Evolutionary conservation across 2,888 invertebrate species (phyloP).

Genomic region (Deroplatys truncata): DNA sequence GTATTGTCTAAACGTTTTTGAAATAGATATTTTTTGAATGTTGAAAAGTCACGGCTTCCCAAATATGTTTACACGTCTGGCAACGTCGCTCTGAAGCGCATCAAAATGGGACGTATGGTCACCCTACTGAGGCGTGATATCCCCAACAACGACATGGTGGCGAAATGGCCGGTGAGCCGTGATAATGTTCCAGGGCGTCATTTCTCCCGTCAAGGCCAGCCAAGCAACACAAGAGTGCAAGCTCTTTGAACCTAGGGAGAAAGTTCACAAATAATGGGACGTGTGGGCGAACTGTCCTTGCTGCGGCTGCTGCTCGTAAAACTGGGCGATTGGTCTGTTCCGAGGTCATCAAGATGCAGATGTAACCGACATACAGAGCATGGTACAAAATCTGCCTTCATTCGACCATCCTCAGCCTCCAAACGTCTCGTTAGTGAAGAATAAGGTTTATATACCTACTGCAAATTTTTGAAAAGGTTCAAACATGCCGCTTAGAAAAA

Average conservation of each 20-base stretch:
- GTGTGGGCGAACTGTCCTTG: background rate
- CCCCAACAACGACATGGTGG: background rate
- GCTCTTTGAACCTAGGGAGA: background rate
- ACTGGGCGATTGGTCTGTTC: background rate
- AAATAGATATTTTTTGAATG: too few relatives aligned
- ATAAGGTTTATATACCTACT: too few relatives aligned
- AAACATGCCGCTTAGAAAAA: too few relatives aligned
- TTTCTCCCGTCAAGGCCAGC: background rate
- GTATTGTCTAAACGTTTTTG: too few relatives aligned
- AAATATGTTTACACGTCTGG: too few relatives aligned
- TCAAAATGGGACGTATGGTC: too few relatives aligned
- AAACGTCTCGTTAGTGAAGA: too few relatives aligned
- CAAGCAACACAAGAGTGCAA: background rate
- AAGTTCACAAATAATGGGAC: background rate
- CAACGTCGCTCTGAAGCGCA: too few relatives aligned
- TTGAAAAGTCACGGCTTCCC: too few relatives aligned
- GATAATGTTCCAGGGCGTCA: background rate
- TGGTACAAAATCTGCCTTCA: background rate
- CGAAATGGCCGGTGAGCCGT: background rate
- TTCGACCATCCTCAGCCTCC: too few relatives aligned
- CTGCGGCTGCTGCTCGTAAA: background rate
- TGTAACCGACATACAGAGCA: background rate
- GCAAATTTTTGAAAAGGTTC: too few relatives aligned
- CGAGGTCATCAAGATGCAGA: background rate
- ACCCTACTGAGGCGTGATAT: too few relatives aligned